Conservation (phyloP, 2,888 invertebrate species). For the Cybosia mesomella region DNA sequence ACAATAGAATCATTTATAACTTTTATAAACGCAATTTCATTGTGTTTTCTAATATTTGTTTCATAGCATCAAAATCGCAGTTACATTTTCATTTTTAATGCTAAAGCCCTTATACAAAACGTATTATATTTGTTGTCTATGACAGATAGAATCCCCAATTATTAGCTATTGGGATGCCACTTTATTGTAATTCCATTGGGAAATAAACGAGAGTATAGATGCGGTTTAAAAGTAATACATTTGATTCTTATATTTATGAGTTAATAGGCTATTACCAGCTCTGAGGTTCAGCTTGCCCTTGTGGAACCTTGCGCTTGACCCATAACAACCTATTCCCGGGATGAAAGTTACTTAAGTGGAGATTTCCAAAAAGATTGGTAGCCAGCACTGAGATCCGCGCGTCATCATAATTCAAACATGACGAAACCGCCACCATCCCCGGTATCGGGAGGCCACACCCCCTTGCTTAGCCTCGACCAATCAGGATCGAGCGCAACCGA, state of each 20-base stretch:
- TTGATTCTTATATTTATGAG: conserved; percentile 31
- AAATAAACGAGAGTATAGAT: conserved; percentile 41
- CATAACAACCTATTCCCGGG: background rate
- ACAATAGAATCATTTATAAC: background rate
- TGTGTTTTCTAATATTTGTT: background rate
- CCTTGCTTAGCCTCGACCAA: no score
- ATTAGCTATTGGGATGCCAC: conserved; percentile 41
- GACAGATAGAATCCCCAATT: conserved; percentile 44
- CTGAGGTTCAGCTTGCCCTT: background rate
- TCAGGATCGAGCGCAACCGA: no score
- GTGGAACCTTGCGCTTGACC: background rate
- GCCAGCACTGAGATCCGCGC: no score
- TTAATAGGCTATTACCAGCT: background rate
- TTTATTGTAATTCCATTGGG: conserved; percentile 47
- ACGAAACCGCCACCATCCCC: no score
- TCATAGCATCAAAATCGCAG: background rate
- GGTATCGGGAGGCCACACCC: no score
- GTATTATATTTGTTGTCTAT: conserved; percentile 36
- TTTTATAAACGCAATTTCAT: background rate
- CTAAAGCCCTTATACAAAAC: conserved; percentile 20
- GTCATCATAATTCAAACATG: no score
- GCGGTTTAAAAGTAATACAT: conserved; percentile 36
- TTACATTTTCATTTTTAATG: background rate
- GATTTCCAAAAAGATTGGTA: no score
- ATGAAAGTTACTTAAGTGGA: no score